Evolutionary conservation across 2,113 vertebrate genomes (phyloP).

Genomic region (Forbesichthys agassizii): DNA sequence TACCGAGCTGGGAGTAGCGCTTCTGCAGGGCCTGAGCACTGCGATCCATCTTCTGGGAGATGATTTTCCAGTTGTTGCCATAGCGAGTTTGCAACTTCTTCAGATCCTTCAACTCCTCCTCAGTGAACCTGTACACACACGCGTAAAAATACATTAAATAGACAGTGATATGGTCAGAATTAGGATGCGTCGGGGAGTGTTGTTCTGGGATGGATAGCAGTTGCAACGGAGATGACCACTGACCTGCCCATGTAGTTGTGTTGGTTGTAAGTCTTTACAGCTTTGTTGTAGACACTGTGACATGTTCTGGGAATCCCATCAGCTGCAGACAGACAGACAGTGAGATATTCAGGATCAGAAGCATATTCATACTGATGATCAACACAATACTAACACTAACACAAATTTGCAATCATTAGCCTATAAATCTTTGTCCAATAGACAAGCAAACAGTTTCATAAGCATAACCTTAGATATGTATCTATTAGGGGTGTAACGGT

Average conservation of each 20-base stretch:
- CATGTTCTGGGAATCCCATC: slow-evolving; percentile 68
- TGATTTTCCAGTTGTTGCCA: slow-evolving; percentile 69
- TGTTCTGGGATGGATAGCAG: background rate
- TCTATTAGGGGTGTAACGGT: too few relatives aligned
- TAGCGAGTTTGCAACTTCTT: slow-evolving; percentile 55
- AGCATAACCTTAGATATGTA: too few relatives aligned
- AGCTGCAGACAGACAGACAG: slow-evolving; percentile 42
- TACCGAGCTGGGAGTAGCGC: slow-evolving; percentile 57
- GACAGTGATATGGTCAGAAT: background rate
- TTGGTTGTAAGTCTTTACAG: slow-evolving; percentile 61
- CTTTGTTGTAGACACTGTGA: slow-evolving; percentile 51
- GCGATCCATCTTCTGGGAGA: slow-evolving; percentile 64
- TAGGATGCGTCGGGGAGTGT: background rate
- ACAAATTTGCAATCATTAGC: too few relatives aligned
- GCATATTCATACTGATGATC: background rate
- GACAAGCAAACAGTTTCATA: background rate
- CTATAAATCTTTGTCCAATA: background rate
- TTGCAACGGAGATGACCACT: slow-evolving; percentile 17
- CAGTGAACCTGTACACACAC: slow-evolving; percentile 58
- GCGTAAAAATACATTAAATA: background rate
- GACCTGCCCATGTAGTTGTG: slow-evolving; percentile 68
- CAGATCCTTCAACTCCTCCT: slow-evolving; percentile 51
- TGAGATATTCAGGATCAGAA: too few relatives aligned
- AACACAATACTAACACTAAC: background rate
- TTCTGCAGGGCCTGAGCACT: slow-evolving; percentile 64